These are phyloP conservation scores for Leptothorax acervorum DNA, from an alignment of 2,888 invertebrate species.

Conservation along the genomic window DNA sequence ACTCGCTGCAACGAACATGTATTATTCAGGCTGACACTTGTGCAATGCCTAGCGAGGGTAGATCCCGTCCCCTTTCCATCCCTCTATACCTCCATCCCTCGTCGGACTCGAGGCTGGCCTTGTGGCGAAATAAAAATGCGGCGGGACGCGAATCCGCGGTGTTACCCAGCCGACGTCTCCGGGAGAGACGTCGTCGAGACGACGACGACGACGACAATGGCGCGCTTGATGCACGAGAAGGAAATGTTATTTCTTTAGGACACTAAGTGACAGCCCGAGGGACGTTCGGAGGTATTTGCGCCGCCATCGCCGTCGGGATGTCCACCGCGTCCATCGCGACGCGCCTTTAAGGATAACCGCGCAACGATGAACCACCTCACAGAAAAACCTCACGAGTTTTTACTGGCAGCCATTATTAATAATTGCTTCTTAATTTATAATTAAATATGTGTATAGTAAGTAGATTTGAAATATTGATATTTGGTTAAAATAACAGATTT, in stretches of 20 bases:
- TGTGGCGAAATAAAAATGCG: constrained; percentile 69
- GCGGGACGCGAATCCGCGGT: constrained; percentile 59
- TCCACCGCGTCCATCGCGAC: constrained; percentile 41
- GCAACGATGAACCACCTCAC: background rate
- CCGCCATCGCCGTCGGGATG: constrained; percentile 21
- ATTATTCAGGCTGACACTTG: constrained; percentile 84
- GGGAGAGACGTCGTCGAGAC: constrained; percentile 59
- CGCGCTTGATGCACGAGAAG: constrained; percentile 58
- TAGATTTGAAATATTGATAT: background rate
- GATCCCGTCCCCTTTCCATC: constrained; percentile 40
- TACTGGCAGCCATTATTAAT: background rate
- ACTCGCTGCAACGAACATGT: constrained; percentile 80
- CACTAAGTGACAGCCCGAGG: constrained; percentile 81
- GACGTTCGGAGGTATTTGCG: constrained; percentile 79
- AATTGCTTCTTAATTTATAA: background rate
- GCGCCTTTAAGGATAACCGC: constrained; percentile 34
- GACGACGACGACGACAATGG: constrained; percentile 64
- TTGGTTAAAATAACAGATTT: background rate
- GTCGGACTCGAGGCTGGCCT: constrained; percentile 60
- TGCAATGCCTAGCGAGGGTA: constrained; percentile 74
- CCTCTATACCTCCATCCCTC: background rate
- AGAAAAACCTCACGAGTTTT: constrained; percentile 14
- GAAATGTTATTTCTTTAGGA: constrained; percentile 81
- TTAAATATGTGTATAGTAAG: background rate
- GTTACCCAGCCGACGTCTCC: constrained; percentile 54